Evolutionary conservation across 2,113 vertebrate species (phyloP).

Genomic region (Willisornis vidua): DNA sequence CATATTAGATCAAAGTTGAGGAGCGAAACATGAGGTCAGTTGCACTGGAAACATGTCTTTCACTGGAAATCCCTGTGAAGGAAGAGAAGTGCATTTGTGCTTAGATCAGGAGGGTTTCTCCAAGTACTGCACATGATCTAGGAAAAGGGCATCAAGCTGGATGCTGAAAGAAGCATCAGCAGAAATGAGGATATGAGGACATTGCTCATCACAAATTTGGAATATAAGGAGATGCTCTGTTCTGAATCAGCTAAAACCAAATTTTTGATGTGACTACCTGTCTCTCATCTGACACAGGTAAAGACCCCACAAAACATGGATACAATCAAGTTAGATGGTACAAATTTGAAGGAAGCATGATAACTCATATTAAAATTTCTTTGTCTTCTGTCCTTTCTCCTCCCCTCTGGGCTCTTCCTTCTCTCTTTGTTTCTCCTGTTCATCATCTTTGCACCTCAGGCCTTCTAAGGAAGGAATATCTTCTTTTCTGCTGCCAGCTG

Average conservation of each 20-base stretch:
- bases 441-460: neutral
- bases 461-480: neutral
- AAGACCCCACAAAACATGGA: neutral
- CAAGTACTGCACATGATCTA: neutral
- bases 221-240: neutral
- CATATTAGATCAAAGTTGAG: neutral
- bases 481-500: neutral
- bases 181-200: neutral
- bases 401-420: neutral
- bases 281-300: neutral
- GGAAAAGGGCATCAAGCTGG: neutral
- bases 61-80: neutral
- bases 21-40: neutral
- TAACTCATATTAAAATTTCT: neutral
- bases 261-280: neutral
- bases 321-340: neutral
- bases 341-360: neutral
- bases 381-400: neutral
- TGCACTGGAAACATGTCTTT: neutral
- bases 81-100: neutral
- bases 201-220: neutral
- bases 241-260: neutral
- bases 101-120: neutral
- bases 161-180: neutral
- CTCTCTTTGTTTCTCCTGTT: neutral